Evolutionary conservation across 2,113 vertebrate species (phyloP), one percentile per base, ranked within the genome.

Genomic region (Sclerurus mexicanus): DNA sequence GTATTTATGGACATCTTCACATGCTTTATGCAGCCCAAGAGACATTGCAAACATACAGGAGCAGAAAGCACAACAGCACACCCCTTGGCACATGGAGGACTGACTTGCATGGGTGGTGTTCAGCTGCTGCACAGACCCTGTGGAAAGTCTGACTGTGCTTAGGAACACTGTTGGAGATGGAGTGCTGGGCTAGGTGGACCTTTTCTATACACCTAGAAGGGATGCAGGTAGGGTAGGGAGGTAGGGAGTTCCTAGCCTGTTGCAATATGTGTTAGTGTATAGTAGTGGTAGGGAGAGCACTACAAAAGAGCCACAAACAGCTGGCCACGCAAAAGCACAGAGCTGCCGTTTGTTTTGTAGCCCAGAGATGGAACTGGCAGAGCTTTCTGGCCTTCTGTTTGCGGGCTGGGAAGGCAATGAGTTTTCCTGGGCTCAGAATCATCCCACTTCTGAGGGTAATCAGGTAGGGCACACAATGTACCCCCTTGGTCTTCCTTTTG

Each of bases 21-120:
- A 0, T 88, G 79, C 77, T 80, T 55, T 83, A 15, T 74, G 55
- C 25, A 52, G 66, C 58, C 79, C 78, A 79, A 73, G 74, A 90
- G 50, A 39, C 78, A 44, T 1, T 80, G 71, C 79, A 59, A 88
- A 55, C 42, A 40, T 53, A 35, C 14, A 78, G 37, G 91, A 87
- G 12, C 23, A 66, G 67, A 87, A 67, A 52, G 83, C 10, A 27
- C 71, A 80, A 25, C 50, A 37, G 18, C 0, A 0, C 28, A 4
- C 12, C 62, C 15, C n/a, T 80, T 2, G 2, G 72, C 56, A 20
- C 0, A 1, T 0, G 3, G 44, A 68, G 44, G 47, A 10, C 33
- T 83, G 50, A 28, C 27, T 20, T 30, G 27, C 1, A 4, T 3
- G 52, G 33, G 49, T 39, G 74, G 66, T 20, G 13, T 3, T 84